Evolutionary conservation across 35 echinoderm and acorn worm genomes (phyloP), one percentile per base, ranked within the genome.

Genomic region (Hemicentrotus pulcherrimus): DNA sequence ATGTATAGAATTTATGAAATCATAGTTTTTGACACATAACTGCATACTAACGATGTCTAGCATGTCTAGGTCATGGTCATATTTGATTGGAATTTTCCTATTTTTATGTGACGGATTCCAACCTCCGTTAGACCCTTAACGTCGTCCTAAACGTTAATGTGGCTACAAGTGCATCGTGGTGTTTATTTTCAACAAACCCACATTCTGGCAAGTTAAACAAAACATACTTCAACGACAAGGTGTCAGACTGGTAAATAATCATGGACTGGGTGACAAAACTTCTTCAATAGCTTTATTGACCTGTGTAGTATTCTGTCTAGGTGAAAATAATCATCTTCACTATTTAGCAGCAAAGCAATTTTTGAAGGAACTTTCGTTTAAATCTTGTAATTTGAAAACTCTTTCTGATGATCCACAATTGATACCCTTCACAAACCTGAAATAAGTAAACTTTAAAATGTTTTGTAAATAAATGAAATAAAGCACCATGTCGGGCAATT

Each of bases 11-110:
- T 78, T 78, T n/a, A 78, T 78, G 1, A 28, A n/a, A 78, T 78
- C 65, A 78, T n/a, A 78, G 65, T 78, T 78, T 28, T 78, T 78
- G 65, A 78, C 65, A 78, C 65, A 22, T 78, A 78, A 78, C n/a
- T 78, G 65, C 65, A 78, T 78, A 78, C 65, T 78, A 78, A 78
- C 65, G 19, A 28, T 78, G 65, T 78, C 65, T 78, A 59, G 52
- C 52, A 14, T 59, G 52, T 59, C 65, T 78, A 78, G 65, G 65
- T 78, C 65, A 78, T n/a, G 65, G 65, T 78, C 65, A 78, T 28
- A 1, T 70, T 22, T 70, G 65, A 78, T 78, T n/a, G 28, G 22
- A 78, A n/a, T 22, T 78, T 50, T 50, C 48, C 48, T 50, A 50
- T 50, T 10, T 50, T 78, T 78, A 78, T 78, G 65, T 78, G 65